Evolutionary conservation across 2,888 invertebrate species (phyloP).

Genomic region (Anorthoa munda): DNA sequence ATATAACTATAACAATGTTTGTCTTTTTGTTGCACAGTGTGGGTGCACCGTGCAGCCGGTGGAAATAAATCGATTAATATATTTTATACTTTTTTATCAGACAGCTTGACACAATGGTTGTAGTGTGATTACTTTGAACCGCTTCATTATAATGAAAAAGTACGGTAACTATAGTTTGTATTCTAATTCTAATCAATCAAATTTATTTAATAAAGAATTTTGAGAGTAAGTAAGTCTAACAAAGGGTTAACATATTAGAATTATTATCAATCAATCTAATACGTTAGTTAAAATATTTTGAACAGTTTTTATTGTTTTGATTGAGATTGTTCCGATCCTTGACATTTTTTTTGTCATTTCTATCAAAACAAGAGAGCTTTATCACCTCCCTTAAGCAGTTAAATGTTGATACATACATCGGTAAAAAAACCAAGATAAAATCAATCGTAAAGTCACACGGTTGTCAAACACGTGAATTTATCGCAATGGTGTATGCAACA

Average conservation of each 20-base stretch:
- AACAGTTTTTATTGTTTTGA: neutral
- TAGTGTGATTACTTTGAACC: constrained; percentile 57
- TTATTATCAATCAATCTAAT: no score
- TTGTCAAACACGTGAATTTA: constrained; percentile 42
- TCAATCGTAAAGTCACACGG: constrained; percentile 42
- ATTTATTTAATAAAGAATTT: neutral
- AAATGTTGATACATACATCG: constrained; percentile 10
- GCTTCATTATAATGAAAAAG: constrained; percentile 27
- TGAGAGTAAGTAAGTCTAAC: no score
- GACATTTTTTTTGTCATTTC: no score
- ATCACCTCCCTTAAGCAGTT: neutral
- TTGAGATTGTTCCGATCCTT: no score
- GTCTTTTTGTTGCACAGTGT: constrained; percentile 73
- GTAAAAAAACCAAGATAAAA: constrained; percentile 16
- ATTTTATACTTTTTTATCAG: constrained; percentile 63
- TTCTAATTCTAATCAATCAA: neutral
- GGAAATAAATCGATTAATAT: constrained; percentile 68
- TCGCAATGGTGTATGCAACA: constrained; percentile 14
- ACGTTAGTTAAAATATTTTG: neutral
- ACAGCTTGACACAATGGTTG: constrained; percentile 38
- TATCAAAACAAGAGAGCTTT: no score
- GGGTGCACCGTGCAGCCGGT: constrained; percentile 55
- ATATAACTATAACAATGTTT: constrained; percentile 83
- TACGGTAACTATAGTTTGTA: neutral
- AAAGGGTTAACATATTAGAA: neutral